Evolutionary conservation across 2,888 invertebrate genomes (phyloP), one percentile per base, ranked within the genome.

Genomic region (Ophonus ardosiacus): DNA sequence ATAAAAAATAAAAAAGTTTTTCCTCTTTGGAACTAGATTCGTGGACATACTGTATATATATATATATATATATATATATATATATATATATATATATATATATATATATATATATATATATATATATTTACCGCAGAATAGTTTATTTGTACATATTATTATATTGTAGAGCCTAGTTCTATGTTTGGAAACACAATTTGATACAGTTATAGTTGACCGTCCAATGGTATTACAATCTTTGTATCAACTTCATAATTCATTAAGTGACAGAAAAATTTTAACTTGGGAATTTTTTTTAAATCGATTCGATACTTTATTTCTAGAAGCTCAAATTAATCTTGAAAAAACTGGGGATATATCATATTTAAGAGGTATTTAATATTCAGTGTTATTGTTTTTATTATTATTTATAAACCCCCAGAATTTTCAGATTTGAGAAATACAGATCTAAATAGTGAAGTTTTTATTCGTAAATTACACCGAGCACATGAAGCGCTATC

Each of bases 241-340:
- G 81, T 98, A 98, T 91, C 97, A 99, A 90, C 93, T 99, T 6
- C 97, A 98, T 90, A 98, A 98, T 90, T 96, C 97, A 1, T 93
- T 99, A 40, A 96, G 96, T 88, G 97, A 98, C 90, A 93, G 98
- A 68, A 95, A 95, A 88, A 97, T 99, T 85, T 93, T 99, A 15
- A 95, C 96, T 0, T 99, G 99, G 99, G 98, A 99, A 87, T 99
- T 99, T 93, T 99, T 99, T 91, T 93, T 99, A 24, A 97, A 98
- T 90, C 94, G 98, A 83, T 99, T 99, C 90, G 99, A 99, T 90
- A 96, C 98, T 0, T 92, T 99, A 4, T 97, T 98, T 88, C 92
- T 99, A 40, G 99, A 99, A 91, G 98, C 99, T 0, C 99, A 99
- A 92, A 96, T 99, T 56, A 96, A 95, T 90, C 92, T 97, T 87